Percentiles rank a stretch among this genome's conserved stretches.
Evolutionary conservation across 2,113 vertebrate genomes (phyloP).

Genomic region (Laticauda colubrina): DNA sequence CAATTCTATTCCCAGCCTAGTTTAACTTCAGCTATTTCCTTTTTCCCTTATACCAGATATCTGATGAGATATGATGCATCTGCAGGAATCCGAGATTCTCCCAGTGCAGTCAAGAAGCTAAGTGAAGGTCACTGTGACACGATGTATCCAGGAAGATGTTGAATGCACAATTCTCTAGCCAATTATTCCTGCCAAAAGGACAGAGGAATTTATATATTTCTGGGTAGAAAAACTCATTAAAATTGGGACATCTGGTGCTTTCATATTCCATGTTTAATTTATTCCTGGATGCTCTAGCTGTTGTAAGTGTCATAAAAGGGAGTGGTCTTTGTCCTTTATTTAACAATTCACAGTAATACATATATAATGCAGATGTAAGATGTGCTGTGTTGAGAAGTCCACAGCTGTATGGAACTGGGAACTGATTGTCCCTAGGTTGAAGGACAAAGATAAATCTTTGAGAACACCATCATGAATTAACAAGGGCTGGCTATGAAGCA

Average conservation of each 20-base stretch:
- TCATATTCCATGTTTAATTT: slow-evolving; percentile 42
- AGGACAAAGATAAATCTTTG: background rate
- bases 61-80: slow-evolving; percentile 44
- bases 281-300: slow-evolving; percentile 36
- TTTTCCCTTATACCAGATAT: background rate
- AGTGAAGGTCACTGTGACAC: background rate
- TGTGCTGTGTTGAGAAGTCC: background rate
- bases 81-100: slow-evolving; percentile 35
- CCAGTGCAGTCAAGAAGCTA: background rate
- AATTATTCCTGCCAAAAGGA: slow-evolving; percentile 53
- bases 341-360: slow-evolving; percentile 28
- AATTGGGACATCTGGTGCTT: slow-evolving; percentile 60
- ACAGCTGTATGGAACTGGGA: slow-evolving; percentile 13
- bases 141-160: slow-evolving; percentile 7
- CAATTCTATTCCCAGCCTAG: background rate
- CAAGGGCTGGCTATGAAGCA: background rate
- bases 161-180: slow-evolving; percentile 35
- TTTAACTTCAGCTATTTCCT: background rate
- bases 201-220: slow-evolving; percentile 49
- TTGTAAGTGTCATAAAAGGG: slow-evolving; percentile 49
- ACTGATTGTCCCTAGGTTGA: background rate
- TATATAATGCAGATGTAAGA: slow-evolving; percentile 25
- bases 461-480: background rate
- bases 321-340: slow-evolving; percentile 27
- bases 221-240: slow-evolving; percentile 56